Evolutionary conservation across 1,140 invertebrate genomes (phyloP).

Genomic region (Dinoponera quadriceps): DNA sequence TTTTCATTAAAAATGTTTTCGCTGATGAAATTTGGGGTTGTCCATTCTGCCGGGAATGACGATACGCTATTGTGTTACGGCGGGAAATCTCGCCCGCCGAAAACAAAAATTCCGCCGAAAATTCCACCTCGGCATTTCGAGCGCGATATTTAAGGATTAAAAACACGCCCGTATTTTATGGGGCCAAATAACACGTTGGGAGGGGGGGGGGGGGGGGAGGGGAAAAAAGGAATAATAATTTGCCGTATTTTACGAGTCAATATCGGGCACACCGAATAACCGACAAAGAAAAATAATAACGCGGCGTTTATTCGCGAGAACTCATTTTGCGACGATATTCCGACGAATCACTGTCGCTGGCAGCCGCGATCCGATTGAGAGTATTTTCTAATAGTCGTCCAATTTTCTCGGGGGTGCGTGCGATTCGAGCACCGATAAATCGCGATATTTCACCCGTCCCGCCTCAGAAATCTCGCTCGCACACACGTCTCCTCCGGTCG

Average conservation of each 20-base stretch:
- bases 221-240: no score
- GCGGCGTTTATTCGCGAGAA: conserved; percentile 3
- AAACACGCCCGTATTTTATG: neutral
- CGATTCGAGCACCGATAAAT: conserved; percentile 32
- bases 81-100: neutral
- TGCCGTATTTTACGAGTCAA: conserved; percentile 23
- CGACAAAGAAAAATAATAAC: neutral
- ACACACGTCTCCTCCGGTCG: neutral
- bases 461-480: neutral
- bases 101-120: neutral
- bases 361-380: conserved; percentile 33
- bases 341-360: conserved; percentile 29
- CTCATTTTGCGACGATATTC: conserved; percentile 27
- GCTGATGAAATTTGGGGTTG: neutral
- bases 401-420: conserved; percentile 8
- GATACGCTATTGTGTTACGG: neutral
- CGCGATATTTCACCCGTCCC: conserved; percentile 14
- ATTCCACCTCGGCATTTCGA: neutral
- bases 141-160: neutral
- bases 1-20: neutral
- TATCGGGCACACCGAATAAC: neutral
- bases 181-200: neutral
- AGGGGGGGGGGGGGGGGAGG: no score
- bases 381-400: conserved; percentile 24
- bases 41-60: neutral